Percentiles rank a stretch among this genome's conserved stretches.
These are phyloP conservation scores for Dexiosoma caninum DNA, from an alignment of 2,888 invertebrate species.

Conservation along the genomic window DNA sequence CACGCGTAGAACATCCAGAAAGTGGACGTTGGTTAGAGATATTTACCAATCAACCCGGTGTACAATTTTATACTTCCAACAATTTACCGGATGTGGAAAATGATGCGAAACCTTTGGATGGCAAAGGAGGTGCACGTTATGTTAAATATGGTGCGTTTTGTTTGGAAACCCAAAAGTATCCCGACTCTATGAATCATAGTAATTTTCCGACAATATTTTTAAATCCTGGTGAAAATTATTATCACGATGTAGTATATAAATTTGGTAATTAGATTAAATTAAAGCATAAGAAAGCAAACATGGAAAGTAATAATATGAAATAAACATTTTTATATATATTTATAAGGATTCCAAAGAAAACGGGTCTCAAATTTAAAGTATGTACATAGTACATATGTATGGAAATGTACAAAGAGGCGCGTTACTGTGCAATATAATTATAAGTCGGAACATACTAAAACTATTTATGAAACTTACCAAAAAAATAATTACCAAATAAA, in stretches of 20 bases:
- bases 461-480: too few species aligned
- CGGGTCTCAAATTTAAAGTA: too few species aligned
- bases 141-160: slow-evolving; percentile 89
- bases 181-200: slow-evolving; percentile 91
- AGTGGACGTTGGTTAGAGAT: slow-evolving; percentile 88
- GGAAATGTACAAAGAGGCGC: too few species aligned
- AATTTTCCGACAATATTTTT: slow-evolving; percentile 79
- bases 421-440: too few species aligned
- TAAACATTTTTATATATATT: background rate
- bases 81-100: slow-evolving; percentile 82
- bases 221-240: slow-evolving; percentile 85
- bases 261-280: slow-evolving; percentile 79
- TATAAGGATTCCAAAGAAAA: too few species aligned
- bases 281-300: background rate
- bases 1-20: slow-evolving; percentile 83
- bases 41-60: slow-evolving; percentile 91
- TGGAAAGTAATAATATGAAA: background rate
- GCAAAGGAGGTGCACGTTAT: slow-evolving; percentile 85
- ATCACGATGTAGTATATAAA: slow-evolving; percentile 84
- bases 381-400: too few species aligned
- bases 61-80: slow-evolving; percentile 93
- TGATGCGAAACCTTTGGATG: slow-evolving; percentile 80
- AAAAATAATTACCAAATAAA: too few species aligned
- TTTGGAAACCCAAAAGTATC: slow-evolving; percentile 94
- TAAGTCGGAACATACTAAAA: too few species aligned